Evolutionary conservation across 2,888 invertebrate genomes (phyloP).

Genomic region (Antheraea assamensis): DNA sequence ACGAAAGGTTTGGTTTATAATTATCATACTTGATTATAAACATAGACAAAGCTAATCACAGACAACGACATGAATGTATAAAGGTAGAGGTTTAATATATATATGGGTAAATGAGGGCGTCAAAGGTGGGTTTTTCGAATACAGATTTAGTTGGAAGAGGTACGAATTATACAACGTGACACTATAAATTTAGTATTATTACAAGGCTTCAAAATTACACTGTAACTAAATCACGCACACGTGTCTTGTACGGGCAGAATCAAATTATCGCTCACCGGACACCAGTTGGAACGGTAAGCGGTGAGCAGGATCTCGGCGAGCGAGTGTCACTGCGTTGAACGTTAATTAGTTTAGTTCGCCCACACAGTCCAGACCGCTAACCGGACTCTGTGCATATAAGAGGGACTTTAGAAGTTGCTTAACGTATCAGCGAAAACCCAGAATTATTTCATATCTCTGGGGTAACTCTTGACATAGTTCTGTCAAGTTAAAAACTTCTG

Average conservation of each 20-base stretch:
- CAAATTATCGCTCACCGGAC: not conserved
- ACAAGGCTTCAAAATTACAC: not conserved
- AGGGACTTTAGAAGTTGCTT: not conserved
- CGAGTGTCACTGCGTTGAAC: constrained; percentile 50
- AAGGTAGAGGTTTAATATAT: too few relatives aligned
- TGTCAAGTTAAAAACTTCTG: too few relatives aligned
- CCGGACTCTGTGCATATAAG: not conserved
- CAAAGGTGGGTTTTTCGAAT: too few relatives aligned
- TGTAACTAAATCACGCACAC: not conserved
- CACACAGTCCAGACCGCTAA: constrained; percentile 40
- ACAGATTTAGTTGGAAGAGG: too few relatives aligned
- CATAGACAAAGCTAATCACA: too few relatives aligned
- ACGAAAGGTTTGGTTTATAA: too few relatives aligned
- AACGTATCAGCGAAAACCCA: not conserved
- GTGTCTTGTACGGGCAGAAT: not conserved
- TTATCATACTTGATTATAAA: too few relatives aligned
- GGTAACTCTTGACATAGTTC: too few relatives aligned
- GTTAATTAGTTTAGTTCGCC: constrained; percentile 67
- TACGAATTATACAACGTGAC: too few relatives aligned
- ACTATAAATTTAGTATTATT: not conserved
- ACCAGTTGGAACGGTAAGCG: constrained; percentile 2
- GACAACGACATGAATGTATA: too few relatives aligned
- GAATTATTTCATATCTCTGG: too few relatives aligned
- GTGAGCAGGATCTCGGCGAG: constrained; percentile 36
- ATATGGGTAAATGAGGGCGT: too few relatives aligned